Conservation (phyloP, 2,113 vertebrate species). For the Paralichthys olivaceus region DNA sequence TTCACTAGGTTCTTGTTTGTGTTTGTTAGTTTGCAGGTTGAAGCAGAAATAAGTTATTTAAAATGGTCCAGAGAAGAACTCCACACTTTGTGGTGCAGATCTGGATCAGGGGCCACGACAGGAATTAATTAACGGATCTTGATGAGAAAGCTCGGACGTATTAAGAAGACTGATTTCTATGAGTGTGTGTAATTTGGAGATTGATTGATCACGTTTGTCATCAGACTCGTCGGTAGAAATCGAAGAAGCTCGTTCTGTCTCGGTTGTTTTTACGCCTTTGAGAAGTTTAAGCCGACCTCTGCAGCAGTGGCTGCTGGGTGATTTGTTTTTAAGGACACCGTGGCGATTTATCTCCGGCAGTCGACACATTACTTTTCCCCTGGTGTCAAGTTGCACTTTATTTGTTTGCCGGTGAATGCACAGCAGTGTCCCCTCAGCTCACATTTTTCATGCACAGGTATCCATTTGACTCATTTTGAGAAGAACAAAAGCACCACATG, state of each 20-base stretch:
- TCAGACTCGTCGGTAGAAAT: not conserved
- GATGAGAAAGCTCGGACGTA: no score
- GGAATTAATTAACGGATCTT: no score
- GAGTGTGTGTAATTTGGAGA: no score
- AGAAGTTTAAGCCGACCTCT: slow-evolving; percentile 20
- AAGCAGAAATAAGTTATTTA: no score
- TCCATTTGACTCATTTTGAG: slow-evolving; percentile 36
- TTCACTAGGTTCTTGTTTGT: no score
- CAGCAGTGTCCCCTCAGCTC: slow-evolving; percentile 28
- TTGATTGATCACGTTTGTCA: not conserved
- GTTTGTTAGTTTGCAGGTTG: no score
- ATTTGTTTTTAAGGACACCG: slow-evolving; percentile 39
- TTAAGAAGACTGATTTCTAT: no score
- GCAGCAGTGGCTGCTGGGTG: slow-evolving; percentile 25
- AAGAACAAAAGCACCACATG: slow-evolving; percentile 50
- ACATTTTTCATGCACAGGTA: slow-evolving; percentile 37
- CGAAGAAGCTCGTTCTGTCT: not conserved
- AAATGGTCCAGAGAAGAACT: no score
- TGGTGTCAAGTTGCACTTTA: slow-evolving; percentile 42
- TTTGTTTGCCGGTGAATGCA: slow-evolving; percentile 49
- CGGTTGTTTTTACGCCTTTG: not conserved
- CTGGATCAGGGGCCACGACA: no score
- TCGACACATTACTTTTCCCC: slow-evolving; percentile 42
- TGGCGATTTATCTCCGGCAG: slow-evolving; percentile 37
- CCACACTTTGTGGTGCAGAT: no score